phyloP scores from a whole-genome alignment of 23 tunicate species.

The Trididemnum nubilum region DNA sequence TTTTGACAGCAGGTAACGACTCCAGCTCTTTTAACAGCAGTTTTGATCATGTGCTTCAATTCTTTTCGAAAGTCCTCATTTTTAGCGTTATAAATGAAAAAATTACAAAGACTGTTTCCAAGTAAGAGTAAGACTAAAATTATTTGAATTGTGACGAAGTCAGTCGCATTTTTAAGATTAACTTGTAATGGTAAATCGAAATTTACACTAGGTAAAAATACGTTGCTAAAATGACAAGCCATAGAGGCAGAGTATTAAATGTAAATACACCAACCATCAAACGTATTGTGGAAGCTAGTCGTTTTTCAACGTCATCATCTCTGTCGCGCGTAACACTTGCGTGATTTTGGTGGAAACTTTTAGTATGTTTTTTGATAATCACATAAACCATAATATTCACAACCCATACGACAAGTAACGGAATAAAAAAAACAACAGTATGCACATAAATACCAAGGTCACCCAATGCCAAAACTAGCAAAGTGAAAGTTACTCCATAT shows the following conservation, averaged over 20 bases:
- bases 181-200: background rate
- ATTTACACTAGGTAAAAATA: constrained; percentile 9
- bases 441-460: constrained; percentile 25
- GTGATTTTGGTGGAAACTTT: constrained; percentile 3
- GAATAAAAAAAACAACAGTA: constrained; percentile 46
- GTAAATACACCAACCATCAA: constrained; percentile 86
- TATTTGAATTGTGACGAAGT: constrained; percentile 9
- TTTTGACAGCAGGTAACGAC: constrained; percentile 20
- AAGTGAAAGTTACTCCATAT: constrained; percentile 46
- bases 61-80: constrained; percentile 49
- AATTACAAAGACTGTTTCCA: constrained; percentile 78
- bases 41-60: constrained; percentile 18
- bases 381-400: constrained; percentile 40
- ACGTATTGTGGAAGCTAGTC: constrained; percentile 61
- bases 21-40: background rate
- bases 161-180: background rate
- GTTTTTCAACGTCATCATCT: constrained; percentile 30
- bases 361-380: constrained; percentile 43
- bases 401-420: constrained; percentile 67
- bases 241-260: constrained; percentile 44
- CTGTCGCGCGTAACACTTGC: background rate
- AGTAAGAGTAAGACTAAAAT: constrained; percentile 37
- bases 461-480: constrained; percentile 21
- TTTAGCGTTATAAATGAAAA: constrained; percentile 63
- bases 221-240: constrained; percentile 14